Base-by-base conservation (phyloP, 2,113 vertebrate species). In the Poecilia latipinna region DNA sequence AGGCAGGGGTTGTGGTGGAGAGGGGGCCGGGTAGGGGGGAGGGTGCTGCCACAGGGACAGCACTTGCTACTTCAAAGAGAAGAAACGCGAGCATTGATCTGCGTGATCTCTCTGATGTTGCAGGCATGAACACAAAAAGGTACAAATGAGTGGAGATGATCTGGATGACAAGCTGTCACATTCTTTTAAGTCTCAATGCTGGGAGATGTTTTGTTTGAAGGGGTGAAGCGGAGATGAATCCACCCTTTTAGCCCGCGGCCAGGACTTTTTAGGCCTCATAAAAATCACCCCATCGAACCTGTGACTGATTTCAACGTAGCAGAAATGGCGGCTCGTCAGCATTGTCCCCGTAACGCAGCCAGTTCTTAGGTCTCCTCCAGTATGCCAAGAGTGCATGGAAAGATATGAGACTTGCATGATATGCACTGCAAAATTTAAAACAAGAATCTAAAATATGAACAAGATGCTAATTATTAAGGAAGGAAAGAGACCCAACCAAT, bases 141-240 rank as follows among this genome's bases (percentile, higher is more conserved):
- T 74, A 81, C 84, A 74, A 87, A 91, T 44, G 26, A 82, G 74
- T 29, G 74, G 79, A 83, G 87, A 88, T 64, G 39, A 78, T 72
- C 57, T 62, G 74, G 87, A 80, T 84, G 88, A 89, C 87, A 86
- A 76, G 85, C 84, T 92, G 92, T 90, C 90, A 86, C 86, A 79
- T 68, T 92, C 90, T 86, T 87, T 92, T 82, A 91, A 82, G 88
- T 77, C 77, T 73, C 71, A 51, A 70, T 70, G 1, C 60, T 71
- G 79, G 77, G 73, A 78, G 68, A 82, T 84, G 84, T 77, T 85
- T 85, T 83, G 82, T 84, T 88, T 86, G 83, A 75, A 42, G 33
- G 74, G 28, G 22, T 22, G 64, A 35, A 75, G 75, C 26, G 74
- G 80, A 82, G 82, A 88, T 80, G 81, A 86, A 89, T 81, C 81